phyloP scores from a whole-genome alignment of 92 coral and sea anemone genomes.

The Muricea muricata region DNA sequence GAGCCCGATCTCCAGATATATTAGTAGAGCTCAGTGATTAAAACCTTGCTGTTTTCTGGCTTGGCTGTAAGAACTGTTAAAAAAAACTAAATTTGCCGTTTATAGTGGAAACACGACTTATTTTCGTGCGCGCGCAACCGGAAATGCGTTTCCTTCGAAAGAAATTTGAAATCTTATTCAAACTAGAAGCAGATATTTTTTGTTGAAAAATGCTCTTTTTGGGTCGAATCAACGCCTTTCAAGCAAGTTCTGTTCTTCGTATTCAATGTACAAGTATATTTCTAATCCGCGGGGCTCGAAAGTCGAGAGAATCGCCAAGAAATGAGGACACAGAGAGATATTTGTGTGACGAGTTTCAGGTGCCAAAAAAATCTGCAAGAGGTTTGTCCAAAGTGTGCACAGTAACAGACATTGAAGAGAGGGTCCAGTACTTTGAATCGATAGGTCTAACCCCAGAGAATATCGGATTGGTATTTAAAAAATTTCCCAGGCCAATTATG shows the following conservation, averaged over 20 bases:
- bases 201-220: constrained; percentile 18
- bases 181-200: not conserved
- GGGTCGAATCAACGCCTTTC: not conserved
- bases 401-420: constrained; percentile 6
- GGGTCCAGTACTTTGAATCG: constrained; percentile 19
- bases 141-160: not conserved
- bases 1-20: too few species aligned
- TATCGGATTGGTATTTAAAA: constrained; percentile 14
- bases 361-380: not conserved
- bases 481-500: constrained; percentile 25
- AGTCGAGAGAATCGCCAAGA: not conserved
- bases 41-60: not conserved
- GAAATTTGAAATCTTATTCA: not conserved
- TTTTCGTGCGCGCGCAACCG: not conserved
- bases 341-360: constrained; percentile 1
- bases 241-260: not conserved
- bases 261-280: not conserved
- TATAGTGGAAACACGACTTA: not conserved
- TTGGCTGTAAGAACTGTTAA: too few species aligned
- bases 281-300: constrained; percentile 21
- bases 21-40: too few species aligned
- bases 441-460: constrained; percentile 27
- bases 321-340: constrained; percentile 23
- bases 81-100: not conserved
- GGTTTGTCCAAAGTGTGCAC: constrained; percentile 3